Evolutionary conservation across 2,888 invertebrate genomes (phyloP).

Genomic region (Limnephilus auricula): DNA sequence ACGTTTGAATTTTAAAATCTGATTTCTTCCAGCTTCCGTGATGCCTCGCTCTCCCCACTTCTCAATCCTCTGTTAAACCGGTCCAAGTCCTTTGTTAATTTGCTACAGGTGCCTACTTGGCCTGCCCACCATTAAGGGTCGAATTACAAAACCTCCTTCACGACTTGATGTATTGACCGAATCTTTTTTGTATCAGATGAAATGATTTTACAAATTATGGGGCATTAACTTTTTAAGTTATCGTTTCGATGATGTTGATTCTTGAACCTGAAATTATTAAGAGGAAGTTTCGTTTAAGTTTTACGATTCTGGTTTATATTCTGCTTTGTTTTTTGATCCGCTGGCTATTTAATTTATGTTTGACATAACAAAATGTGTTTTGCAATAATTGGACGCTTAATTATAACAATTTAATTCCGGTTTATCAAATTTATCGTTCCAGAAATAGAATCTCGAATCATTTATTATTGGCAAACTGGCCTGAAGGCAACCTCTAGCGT

Average conservation of each 20-base stretch:
- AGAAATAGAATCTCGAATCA: not conserved
- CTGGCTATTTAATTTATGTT: not conserved
- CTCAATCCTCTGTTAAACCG: not conserved
- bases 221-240: not conserved
- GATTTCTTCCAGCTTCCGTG: constrained; percentile 40
- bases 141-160: constrained; percentile 4
- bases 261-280: not conserved
- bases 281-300: not conserved
- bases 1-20: constrained; percentile 25
- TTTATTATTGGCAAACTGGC: not conserved
- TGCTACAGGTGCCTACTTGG: constrained; percentile 47
- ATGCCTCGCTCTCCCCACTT: not conserved
- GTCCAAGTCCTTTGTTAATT: constrained; percentile 44
- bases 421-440: not conserved
- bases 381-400: not conserved
- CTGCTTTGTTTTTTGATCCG: not conserved
- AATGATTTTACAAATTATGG: not conserved
- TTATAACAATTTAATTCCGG: not conserved
- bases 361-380: not conserved
- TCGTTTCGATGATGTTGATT: not conserved
- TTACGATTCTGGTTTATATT: not conserved
- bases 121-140: constrained; percentile 33
- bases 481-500: not conserved
- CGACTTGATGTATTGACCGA: not conserved
- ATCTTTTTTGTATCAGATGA: not conserved